Percentiles rank a stretch among this genome's conserved stretches.
phyloP scores from a whole-genome alignment of 2,113 vertebrate species.

The Onychostruthus taczanowskii region DNA sequence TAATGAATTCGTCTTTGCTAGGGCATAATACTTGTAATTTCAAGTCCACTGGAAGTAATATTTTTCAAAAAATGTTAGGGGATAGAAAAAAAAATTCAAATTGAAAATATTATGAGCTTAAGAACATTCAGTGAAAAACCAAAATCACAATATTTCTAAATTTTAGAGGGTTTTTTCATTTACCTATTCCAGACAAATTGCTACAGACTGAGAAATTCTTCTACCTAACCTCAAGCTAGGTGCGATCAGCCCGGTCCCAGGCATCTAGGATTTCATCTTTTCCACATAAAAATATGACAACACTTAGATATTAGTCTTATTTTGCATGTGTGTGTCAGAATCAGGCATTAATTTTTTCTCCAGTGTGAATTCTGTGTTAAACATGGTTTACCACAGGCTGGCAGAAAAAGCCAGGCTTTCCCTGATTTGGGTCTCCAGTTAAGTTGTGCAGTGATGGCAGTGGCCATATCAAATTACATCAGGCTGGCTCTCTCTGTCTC shows the following conservation, averaged over 20 bases:
- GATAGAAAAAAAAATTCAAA: background rate
- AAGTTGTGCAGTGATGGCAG: background rate
- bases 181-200: background rate
- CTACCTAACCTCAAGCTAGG: background rate
- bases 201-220: background rate
- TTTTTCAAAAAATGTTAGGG: background rate
- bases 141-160: background rate
- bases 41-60: background rate
- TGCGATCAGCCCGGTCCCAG: background rate
- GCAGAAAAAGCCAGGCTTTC: background rate
- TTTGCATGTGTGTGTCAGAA: background rate
- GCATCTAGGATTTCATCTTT: background rate
- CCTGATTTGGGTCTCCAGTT: background rate
- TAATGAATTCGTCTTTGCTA: background rate
- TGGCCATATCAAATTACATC: background rate
- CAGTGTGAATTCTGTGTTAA: background rate
- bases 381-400: background rate
- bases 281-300: background rate
- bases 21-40: background rate
- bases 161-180: background rate
- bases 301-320: background rate
- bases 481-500: background rate
- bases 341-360: background rate
- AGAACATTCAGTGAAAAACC: background rate
- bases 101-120: background rate